Conservation (phyloP, 2,888 invertebrate genomes). For the Dastarcus helophoroides region DNA sequence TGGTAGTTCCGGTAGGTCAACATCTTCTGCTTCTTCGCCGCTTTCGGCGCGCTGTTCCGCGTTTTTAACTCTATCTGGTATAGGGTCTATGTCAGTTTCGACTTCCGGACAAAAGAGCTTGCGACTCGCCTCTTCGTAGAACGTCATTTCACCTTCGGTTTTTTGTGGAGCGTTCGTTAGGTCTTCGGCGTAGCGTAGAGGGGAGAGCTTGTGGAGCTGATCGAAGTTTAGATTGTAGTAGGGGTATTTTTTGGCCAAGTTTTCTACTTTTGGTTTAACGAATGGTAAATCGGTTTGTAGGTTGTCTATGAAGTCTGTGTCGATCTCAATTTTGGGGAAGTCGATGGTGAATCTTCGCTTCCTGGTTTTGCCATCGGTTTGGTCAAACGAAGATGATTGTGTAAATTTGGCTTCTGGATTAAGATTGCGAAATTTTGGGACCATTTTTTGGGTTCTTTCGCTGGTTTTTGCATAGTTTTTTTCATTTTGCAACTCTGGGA, state of each 20-base stretch:
- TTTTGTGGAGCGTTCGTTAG: slow-evolving; percentile 51
- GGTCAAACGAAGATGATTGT: too few relatives aligned
- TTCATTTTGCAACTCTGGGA: too few relatives aligned
- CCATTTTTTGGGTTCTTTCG: too few relatives aligned
- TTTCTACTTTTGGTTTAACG: slow-evolving; percentile 13
- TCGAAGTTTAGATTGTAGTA: slow-evolving; percentile 43
- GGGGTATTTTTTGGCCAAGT: slow-evolving; percentile 46
- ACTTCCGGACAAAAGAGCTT: slow-evolving; percentile 43
- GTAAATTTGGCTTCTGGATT: too few relatives aligned
- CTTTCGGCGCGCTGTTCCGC: slow-evolving; percentile 30
- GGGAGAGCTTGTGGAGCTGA: slow-evolving; percentile 43
- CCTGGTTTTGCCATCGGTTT: slow-evolving; percentile 6
- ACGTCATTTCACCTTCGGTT: slow-evolving; percentile 52
- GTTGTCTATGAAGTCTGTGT: slow-evolving; percentile 24
- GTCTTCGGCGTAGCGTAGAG: slow-evolving; percentile 55
- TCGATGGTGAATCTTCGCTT: slow-evolving; percentile 19
- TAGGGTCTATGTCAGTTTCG: slow-evolving; percentile 42
- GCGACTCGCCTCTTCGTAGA: slow-evolving; percentile 53
- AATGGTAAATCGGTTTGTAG: slow-evolving; percentile 18
- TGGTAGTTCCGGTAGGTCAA: slow-evolving; percentile 28
- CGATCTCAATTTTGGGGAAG: slow-evolving; percentile 22
- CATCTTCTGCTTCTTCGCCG: slow-evolving; percentile 22
- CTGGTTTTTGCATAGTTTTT: too few relatives aligned
- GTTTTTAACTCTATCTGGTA: slow-evolving; percentile 39
- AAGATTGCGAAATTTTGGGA: too few relatives aligned